These are phyloP conservation scores for Balearica regulorum DNA, from an alignment of 2,797 vertebrate genomes.

Conservation along the genomic window DNA sequence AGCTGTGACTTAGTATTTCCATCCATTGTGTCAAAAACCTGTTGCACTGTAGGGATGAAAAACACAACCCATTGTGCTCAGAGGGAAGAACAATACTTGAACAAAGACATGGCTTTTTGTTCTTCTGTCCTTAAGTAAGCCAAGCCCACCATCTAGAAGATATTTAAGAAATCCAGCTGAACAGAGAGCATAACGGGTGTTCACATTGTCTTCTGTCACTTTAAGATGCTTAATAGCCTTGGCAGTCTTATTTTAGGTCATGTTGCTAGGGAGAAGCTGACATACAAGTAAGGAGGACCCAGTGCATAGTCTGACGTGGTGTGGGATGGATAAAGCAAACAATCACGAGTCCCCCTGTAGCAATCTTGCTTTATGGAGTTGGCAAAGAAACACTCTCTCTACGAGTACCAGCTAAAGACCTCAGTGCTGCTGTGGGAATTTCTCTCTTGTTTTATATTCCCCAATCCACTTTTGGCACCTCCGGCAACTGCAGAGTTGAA, in stretches of 20 bases:
- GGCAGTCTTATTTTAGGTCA: background rate
- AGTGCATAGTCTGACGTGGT: rapidly evolving
- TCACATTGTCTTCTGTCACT: background rate
- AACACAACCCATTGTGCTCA: background rate
- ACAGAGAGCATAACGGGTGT: background rate
- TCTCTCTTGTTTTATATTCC: background rate
- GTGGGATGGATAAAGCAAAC: background rate
- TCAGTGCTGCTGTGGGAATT: background rate
- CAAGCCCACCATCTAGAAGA: background rate
- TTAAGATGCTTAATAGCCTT: background rate
- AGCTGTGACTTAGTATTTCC: background rate
- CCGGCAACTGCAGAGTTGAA: background rate
- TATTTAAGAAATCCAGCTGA: background rate
- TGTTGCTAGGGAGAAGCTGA: background rate
- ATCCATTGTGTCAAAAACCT: background rate
- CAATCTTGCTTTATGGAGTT: background rate
- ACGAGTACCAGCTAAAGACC: background rate
- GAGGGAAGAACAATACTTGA: slow-evolving; percentile 27
- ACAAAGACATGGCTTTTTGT: background rate
- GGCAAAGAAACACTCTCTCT: background rate
- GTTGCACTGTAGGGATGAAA: background rate
- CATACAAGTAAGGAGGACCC: background rate
- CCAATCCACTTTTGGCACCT: background rate
- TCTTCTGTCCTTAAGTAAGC: background rate
- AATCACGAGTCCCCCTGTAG: background rate